Base-by-base conservation (phyloP, 2,113 vertebrate species). In the Apeltes quadracus region DNA sequence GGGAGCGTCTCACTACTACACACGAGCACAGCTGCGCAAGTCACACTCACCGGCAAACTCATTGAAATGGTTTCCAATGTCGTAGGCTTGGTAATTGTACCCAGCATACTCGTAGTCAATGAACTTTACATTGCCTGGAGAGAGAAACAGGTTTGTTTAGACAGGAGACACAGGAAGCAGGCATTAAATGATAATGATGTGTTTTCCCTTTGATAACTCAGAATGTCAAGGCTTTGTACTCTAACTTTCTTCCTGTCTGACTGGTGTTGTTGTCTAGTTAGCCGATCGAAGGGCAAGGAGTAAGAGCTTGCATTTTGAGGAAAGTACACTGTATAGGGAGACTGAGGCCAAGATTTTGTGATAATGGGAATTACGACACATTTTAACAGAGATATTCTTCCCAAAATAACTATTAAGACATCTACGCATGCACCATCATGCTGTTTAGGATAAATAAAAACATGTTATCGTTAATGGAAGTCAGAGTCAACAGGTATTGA, bases 1-100 rank as follows among this genome's bases (percentile, higher is more conserved):
- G 12, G 3, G 1, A 16, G 6, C 16, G 32, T 10, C 56, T 39
- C 4, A 41, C 32, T 34, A 34, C 7, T 6, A 34, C 32, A 34
- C 32, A 34, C 32, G 7, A 3, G 7, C 32, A 34, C 4, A n/a
- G 9, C 4, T 29, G 7, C 1, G 0, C 0, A 22, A 4, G 0
- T 48, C 25, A 1, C 7, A 66, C 73, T 91, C 83, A 97, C 98
- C 98, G 94, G 98, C 98, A 93, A 99, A 99, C 92, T 99, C 97
- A 87, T 99, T 99, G 95, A 99, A 99, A 94, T 99, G 98, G 85
- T 99, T 99, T 84, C 98, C 98, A 89, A 99, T 99, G 87, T 99
- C 98, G 90, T 94, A 99, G 85, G 97, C 98, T 94, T 98, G 94
- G 90, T 99, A 99, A 95, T 97, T 99, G 95, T 99, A 99, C 77